Evolutionary conservation across 2,888 invertebrate species (phyloP), one percentile per base, ranked within the genome.

Genomic region (Cryptocheilus praepositus): DNA sequence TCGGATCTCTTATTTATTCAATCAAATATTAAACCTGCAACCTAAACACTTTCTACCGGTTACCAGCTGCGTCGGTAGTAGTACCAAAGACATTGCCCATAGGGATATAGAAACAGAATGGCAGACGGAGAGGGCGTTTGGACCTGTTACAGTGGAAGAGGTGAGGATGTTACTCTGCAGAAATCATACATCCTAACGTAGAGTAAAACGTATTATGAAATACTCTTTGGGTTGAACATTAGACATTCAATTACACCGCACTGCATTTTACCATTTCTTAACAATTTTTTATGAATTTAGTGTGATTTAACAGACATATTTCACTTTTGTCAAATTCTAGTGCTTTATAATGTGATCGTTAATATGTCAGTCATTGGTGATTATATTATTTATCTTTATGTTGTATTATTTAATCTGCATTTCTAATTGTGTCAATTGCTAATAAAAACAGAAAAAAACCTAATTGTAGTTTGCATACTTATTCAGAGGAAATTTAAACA

Each of bases 91-190:
- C 15, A 16, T 8, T 18, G 5, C 49, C n/a, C 5, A 18, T 3
- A 44, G 62, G 58, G 64, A 63, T 22, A 55, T 51, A 21, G 54
- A 73, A 0, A 13, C 46, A 19, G 61, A 80, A 54, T 65, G 66
- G 66, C 58, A 54, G 7, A 11, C 64, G 18, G 52, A 60, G 0
- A 71, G 73, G 58, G 67, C 77, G 8, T 81, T 82, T 64, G 86
- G 87, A 8, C 86, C 88, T 0, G 78, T 86, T 22, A 88, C 87
- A 61, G 74, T 81, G 58, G 84, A 88, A 79, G 85, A 88, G 84
- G 86, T 87, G 77, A 84, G 82, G 67, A 83, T 83, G 81, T 77
- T 85, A 49, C 61, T 83, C 55, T 80, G 80, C 63, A 81, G 83
- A 52, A 72, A 82, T 74, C 74, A 76, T 59, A 70, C 28, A 3